Percentiles rank a stretch among this genome's conserved stretches.
Conservation (phyloP, 2,113 vertebrate species). For the Oryzias celebensis region DNA sequence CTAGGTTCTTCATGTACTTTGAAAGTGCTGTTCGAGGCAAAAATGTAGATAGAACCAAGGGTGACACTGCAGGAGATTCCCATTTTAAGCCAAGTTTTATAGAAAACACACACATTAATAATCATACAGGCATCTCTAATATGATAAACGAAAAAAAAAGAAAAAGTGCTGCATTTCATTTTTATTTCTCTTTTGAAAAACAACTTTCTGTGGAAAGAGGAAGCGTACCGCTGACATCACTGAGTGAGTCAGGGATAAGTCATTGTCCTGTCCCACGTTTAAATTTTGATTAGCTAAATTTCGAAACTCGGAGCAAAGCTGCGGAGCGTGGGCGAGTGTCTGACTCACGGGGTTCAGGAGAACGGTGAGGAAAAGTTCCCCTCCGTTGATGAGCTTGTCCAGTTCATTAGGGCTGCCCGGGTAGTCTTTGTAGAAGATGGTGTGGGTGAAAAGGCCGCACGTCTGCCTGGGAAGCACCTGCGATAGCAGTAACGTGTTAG, state of each 20-base stretch:
- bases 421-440: slow-evolving; percentile 98
- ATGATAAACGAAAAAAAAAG: too few relatives aligned
- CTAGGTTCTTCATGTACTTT: too few relatives aligned
- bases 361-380: slow-evolving; percentile 95
- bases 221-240: background rate
- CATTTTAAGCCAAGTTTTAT: too few relatives aligned
- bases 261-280: slow-evolving; percentile 27
- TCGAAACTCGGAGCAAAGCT: slow-evolving; percentile 22
- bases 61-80: too few relatives aligned
- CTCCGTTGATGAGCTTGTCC: slow-evolving; percentile 96
- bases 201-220: slow-evolving; percentile 20
- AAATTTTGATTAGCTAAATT: slow-evolving; percentile 39
- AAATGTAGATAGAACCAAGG: too few relatives aligned
- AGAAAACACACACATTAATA: background rate
- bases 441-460: slow-evolving; percentile 97
- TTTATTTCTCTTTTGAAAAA: slow-evolving; percentile 9
- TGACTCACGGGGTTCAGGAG: slow-evolving; percentile 93
- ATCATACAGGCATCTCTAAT: background rate
- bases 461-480: slow-evolving; percentile 96
- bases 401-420: slow-evolving; percentile 92
- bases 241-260: slow-evolving; percentile 35
- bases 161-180: too few relatives aligned
- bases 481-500: slow-evolving; percentile 30
- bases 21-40: too few relatives aligned
- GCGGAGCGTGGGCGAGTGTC: background rate